phyloP scores from a whole-genome alignment of 2,888 invertebrate species.

The Caenorhabditis drosophilae region DNA sequence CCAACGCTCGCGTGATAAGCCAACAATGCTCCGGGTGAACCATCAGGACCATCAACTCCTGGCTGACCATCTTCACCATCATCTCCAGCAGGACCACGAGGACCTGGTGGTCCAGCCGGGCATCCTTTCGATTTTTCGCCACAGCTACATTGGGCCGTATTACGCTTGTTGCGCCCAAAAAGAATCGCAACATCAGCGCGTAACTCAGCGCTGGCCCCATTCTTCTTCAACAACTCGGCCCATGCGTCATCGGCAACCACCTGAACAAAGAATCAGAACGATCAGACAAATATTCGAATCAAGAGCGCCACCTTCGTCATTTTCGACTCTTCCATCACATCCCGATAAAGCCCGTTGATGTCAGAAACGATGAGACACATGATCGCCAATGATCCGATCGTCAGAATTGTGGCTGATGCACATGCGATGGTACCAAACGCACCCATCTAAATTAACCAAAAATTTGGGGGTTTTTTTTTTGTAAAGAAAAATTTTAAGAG shows the following conservation, averaged over 20 bases:
- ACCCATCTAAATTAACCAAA: too few relatives aligned
- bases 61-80: constrained; percentile 31
- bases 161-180: constrained; percentile 32
- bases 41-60: constrained; percentile 20
- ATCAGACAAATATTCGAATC: too few relatives aligned
- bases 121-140: constrained; percentile 35
- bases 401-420: constrained; percentile 35
- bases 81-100: constrained; percentile 33
- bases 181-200: constrained; percentile 24
- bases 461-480: too few relatives aligned
- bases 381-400: constrained; percentile 31
- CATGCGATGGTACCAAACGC: constrained; percentile 38
- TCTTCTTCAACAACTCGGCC: constrained; percentile 35
- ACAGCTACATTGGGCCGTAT: constrained; percentile 37
- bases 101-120: constrained; percentile 42
- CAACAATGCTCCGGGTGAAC: constrained; percentile 12
- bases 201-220: constrained; percentile 20
- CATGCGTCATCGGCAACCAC: constrained; percentile 38
- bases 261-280: too few relatives aligned
- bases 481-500: too few relatives aligned
- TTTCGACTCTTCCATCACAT: constrained; percentile 35
- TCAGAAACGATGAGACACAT: constrained; percentile 36
- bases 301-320: too few relatives aligned
- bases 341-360: constrained; percentile 38
- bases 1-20: constrained; percentile 23